A percentile compares a stretch with the other conserved stretches of the same genome.
These are phyloP conservation scores for Coilia nasus DNA, from an alignment of 2,797 vertebrate species.

Conservation along the genomic window DNA sequence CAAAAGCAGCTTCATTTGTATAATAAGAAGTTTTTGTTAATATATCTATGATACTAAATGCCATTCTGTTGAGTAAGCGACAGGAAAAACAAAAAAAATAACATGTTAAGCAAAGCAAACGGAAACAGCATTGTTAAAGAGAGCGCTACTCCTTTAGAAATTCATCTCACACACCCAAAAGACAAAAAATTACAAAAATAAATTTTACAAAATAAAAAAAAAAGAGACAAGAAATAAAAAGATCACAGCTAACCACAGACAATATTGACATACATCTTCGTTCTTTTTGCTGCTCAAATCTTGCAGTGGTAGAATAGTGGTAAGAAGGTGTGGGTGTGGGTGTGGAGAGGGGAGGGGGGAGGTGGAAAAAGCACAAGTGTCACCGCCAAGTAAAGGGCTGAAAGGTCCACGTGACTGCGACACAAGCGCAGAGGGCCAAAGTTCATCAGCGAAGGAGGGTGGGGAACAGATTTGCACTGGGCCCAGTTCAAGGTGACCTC, in stretches of 20 bases:
- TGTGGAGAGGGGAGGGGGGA: no score
- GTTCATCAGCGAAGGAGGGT: neutral
- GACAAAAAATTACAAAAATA: constrained; percentile 9
- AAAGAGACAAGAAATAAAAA: constrained; percentile 1
- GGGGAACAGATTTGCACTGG: neutral
- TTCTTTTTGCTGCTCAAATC: neutral
- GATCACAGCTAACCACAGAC: constrained; percentile 32
- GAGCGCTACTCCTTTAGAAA: neutral
- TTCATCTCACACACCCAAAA: neutral
- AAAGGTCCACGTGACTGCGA: constrained; percentile 19
- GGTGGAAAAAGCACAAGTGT: constrained; percentile 29
- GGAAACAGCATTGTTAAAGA: neutral
- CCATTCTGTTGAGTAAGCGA: constrained; percentile 6
- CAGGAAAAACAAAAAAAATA: neutral
- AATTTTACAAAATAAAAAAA: neutral
- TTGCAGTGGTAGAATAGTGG: constrained; percentile 35
- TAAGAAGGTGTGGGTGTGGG: constrained; percentile 24
- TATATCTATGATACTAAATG: constrained; percentile 35
- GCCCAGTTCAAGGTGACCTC: constrained; percentile 10
- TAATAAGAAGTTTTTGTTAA: constrained; percentile 42
- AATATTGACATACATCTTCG: constrained; percentile 11
- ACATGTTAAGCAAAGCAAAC: constrained; percentile 9
- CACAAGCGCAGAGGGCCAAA: constrained; percentile 8
- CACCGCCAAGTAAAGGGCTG: constrained; percentile 41
- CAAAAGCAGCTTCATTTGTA: constrained; percentile 55